phyloP scores from a whole-genome alignment of 2,113 vertebrate genomes.

The Amia ocellicauda region DNA sequence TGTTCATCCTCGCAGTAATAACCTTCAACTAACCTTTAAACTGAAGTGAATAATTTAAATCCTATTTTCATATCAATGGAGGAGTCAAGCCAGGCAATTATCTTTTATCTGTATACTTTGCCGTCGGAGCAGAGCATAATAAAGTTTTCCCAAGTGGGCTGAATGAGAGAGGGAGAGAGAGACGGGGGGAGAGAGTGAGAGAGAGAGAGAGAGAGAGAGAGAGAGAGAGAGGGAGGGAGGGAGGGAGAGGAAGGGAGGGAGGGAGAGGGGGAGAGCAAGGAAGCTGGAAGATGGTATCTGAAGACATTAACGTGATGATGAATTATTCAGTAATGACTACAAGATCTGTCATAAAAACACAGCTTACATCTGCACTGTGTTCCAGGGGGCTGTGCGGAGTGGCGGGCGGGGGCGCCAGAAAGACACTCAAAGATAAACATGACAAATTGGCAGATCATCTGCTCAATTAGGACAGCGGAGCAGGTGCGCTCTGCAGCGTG shows the following conservation, averaged over 20 bases:
- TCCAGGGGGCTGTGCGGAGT: constrained; percentile 47
- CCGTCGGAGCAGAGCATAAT: constrained; percentile 68
- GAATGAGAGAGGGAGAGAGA: constrained; percentile 54
- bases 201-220: constrained; percentile 26
- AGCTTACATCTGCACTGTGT: constrained; percentile 65
- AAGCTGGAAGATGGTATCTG: constrained; percentile 65
- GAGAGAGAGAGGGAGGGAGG: constrained; percentile 20
- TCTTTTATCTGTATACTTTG: constrained; percentile 76
- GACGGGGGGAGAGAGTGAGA: constrained; percentile 52
- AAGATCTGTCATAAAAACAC: constrained; percentile 67
- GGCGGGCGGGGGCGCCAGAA: constrained; percentile 54
- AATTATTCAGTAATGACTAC: constrained; percentile 87
- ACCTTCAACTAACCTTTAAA: constrained; percentile 83
- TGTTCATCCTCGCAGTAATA: constrained; percentile 63
- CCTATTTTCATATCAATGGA: constrained; percentile 81
- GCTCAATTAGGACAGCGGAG: constrained; percentile 61
- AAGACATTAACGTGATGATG: constrained; percentile 78
- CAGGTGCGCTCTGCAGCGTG: constrained; percentile 58
- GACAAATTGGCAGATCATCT: constrained; percentile 75
- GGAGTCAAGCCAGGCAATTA: constrained; percentile 79
- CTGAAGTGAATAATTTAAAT: constrained; percentile 79
- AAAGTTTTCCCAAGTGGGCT: constrained; percentile 68
- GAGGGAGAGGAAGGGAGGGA: too few relatives aligned
- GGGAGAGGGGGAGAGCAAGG: constrained; percentile 42
- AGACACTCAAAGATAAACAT: constrained; percentile 68